Conservation (phyloP, 2,888 invertebrate species). For the Chrysodeixis includens region DNA sequence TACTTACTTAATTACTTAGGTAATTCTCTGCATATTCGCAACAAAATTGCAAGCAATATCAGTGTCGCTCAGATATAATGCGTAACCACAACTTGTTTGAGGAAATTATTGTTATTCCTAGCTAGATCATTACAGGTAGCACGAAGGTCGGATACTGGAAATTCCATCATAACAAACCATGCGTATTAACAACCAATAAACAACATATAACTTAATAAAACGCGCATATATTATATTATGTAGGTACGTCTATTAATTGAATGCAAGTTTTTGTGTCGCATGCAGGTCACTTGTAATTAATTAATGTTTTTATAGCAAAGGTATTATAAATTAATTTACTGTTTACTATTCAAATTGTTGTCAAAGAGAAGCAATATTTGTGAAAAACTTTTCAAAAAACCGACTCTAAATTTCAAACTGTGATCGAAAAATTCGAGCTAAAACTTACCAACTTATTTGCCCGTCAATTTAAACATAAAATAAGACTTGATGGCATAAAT, state of each 20-base stretch:
- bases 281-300: background rate
- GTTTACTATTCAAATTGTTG: too few species aligned
- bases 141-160: conserved; percentile 40
- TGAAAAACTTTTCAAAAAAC: too few species aligned
- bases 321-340: too few species aligned
- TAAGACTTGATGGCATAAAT: too few species aligned
- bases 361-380: too few species aligned
- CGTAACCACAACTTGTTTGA: conserved; percentile 29
- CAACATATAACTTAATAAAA: conserved; percentile 10
- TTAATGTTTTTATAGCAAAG: background rate
- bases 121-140: conserved; percentile 32
- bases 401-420: too few species aligned
- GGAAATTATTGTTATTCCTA: conserved; percentile 31
- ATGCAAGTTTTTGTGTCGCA: background rate
- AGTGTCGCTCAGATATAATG: conserved; percentile 18
- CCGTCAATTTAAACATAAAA: too few species aligned
- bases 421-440: too few species aligned
- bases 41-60: conserved; percentile 7
- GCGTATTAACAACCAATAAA: conserved; percentile 20
- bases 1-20: too few species aligned
- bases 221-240: background rate
- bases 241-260: background rate
- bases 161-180: conserved; percentile 26
- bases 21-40: background rate
- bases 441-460: too few species aligned